A percentile compares a stretch with the other conserved stretches of the same genome.
phyloP scores from a whole-genome alignment of 2,888 invertebrate species.

The Agonopterix subpropinquella region DNA sequence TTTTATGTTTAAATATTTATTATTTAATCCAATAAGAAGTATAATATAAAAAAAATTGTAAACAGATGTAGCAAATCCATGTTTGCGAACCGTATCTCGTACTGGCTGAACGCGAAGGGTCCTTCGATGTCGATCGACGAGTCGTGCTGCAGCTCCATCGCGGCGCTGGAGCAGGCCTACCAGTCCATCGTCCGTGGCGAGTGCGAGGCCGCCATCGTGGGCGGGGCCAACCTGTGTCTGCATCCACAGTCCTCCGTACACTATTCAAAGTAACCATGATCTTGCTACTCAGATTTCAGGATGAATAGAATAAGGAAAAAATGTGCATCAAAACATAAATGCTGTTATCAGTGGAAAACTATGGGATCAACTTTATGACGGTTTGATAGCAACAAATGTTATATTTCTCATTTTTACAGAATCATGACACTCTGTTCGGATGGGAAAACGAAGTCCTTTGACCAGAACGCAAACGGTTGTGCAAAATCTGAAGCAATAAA shows the following conservation, averaged over 20 bases:
- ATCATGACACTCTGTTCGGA: constrained; percentile 77
- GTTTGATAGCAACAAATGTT: not conserved
- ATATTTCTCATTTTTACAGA: constrained; percentile 17
- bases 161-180: constrained; percentile 42
- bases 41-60: no score
- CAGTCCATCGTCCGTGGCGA: constrained; percentile 38
- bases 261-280: no score
- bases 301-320: not conserved
- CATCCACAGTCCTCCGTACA: no score
- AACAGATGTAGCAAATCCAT: constrained; percentile 46
- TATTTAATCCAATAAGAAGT: not conserved
- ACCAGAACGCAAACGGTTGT: constrained; percentile 85
- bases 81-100: constrained; percentile 58
- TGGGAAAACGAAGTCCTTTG: constrained; percentile 91
- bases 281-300: not conserved
- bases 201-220: constrained; percentile 75
- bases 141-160: constrained; percentile 42
- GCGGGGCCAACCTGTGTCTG: constrained; percentile 54
- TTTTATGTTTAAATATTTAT: not conserved
- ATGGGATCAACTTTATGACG: not conserved
- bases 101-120: constrained; percentile 55
- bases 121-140: constrained; percentile 47
- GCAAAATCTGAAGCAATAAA: constrained; percentile 83
- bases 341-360: not conserved
- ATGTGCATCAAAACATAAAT: not conserved